phyloP scores from a whole-genome alignment of 2,113 vertebrate species.

The Asarcornis scutulata region DNA sequence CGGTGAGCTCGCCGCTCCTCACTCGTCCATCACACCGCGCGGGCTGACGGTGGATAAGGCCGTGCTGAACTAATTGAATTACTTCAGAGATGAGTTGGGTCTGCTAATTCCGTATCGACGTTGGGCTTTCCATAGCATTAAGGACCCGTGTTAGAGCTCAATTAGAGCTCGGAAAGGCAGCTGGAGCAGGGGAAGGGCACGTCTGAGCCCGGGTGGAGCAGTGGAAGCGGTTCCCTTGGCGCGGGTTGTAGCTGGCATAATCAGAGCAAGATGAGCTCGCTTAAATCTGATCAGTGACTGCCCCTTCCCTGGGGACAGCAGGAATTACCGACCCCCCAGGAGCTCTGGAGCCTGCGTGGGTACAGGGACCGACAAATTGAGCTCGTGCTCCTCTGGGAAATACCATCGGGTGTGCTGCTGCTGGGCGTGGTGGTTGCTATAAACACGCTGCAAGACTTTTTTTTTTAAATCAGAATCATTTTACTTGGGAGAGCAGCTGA shows the following conservation, averaged over 20 bases:
- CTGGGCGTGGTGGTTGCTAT: not conserved
- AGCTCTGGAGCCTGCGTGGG: not conserved
- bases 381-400: not conserved
- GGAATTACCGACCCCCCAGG: slow-evolving; percentile 11
- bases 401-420: not conserved
- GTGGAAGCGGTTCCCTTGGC: not conserved
- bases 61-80: slow-evolving; percentile 38
- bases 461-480: not conserved
- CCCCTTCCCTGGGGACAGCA: not conserved
- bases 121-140: slow-evolving; percentile 54
- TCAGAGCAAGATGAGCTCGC: not conserved
- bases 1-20: not conserved
- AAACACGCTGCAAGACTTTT: not conserved
- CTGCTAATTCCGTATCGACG: slow-evolving; percentile 13
- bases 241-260: not conserved
- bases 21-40: not conserved
- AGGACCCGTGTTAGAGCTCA: slow-evolving; percentile 35
- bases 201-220: not conserved
- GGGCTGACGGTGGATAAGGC: not conserved
- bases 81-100: slow-evolving; percentile 32
- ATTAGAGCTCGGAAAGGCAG: not conserved
- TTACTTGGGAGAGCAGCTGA: not conserved
- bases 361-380: not conserved
- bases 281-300: not conserved
- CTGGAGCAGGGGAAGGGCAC: slow-evolving; percentile 4